Evolutionary conservation across 2,113 vertebrate genomes (phyloP).

Genomic region (Euleptes europaea): DNA sequence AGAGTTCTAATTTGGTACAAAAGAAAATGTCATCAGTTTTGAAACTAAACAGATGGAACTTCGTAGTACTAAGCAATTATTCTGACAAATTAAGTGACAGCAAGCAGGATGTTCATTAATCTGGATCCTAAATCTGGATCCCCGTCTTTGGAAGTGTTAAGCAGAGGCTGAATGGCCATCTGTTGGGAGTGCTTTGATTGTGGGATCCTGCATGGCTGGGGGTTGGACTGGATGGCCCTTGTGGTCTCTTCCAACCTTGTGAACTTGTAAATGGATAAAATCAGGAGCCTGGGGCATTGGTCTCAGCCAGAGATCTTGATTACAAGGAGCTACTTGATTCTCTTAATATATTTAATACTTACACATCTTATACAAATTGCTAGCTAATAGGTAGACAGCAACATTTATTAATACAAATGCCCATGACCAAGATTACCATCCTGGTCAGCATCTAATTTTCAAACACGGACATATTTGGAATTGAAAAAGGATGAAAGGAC

Average conservation of each 20-base stretch:
- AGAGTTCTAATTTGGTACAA: neutral
- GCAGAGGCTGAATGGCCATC: no score
- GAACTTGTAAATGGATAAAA: neutral
- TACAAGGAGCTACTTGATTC: neutral
- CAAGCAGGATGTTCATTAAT: neutral
- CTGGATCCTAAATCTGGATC: neutral
- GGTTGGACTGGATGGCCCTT: no score
- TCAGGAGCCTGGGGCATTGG: neutral
- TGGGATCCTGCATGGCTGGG: no score
- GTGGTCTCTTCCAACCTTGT: no score
- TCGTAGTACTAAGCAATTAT: neutral
- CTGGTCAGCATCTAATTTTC: neutral
- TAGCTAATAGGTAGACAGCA: neutral
- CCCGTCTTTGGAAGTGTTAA: no score
- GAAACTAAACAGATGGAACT: neutral
- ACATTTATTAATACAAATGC: neutral
- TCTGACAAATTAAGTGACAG: conserved; percentile 12
- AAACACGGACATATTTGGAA: neutral
- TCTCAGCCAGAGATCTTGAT: neutral
- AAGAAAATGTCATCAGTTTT: neutral
- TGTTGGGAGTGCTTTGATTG: no score
- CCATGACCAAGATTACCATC: no score
- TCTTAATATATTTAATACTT: neutral
- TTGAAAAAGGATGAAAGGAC: neutral
- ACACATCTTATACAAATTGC: neutral